These are phyloP conservation scores for Chaenodraco wilsoni DNA, from an alignment of 2,797 vertebrate genomes.

Conservation along the genomic window DNA sequence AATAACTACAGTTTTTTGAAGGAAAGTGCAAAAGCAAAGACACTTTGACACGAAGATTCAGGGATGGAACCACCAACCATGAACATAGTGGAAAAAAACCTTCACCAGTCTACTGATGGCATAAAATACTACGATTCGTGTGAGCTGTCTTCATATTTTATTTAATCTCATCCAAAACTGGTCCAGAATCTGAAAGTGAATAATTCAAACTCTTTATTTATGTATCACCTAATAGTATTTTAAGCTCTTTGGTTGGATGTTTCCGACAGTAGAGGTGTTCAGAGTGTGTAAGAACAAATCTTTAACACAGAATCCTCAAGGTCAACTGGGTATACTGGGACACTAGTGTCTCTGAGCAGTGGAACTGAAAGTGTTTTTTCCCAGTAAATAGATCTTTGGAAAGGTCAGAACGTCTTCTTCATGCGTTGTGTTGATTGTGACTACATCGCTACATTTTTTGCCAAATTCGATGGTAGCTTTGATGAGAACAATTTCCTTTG, in stretches of 20 bases:
- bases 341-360: too few relatives aligned
- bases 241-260: not conserved
- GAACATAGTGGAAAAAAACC: not conserved
- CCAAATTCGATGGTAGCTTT: too few relatives aligned
- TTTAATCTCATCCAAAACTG: constrained; percentile 1
- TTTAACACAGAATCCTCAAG: not conserved
- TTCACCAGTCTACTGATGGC: not conserved
- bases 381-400: too few relatives aligned
- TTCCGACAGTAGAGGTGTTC: not conserved
- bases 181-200: constrained; percentile 7
- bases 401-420: too few relatives aligned
- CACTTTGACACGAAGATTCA: not conserved
- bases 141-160: too few relatives aligned
- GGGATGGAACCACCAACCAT: not conserved
- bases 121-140: not conserved
- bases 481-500: too few relatives aligned
- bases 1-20: not conserved
- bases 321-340: not conserved
- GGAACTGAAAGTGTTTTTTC: too few relatives aligned
- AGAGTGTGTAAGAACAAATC: not conserved
- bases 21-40: not conserved
- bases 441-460: too few relatives aligned
- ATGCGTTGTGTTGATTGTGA: too few relatives aligned
- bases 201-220: not conserved
- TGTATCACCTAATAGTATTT: not conserved